Base-by-base conservation (phyloP, 2,797 vertebrate species). In the Siniperca scherzeri region DNA sequence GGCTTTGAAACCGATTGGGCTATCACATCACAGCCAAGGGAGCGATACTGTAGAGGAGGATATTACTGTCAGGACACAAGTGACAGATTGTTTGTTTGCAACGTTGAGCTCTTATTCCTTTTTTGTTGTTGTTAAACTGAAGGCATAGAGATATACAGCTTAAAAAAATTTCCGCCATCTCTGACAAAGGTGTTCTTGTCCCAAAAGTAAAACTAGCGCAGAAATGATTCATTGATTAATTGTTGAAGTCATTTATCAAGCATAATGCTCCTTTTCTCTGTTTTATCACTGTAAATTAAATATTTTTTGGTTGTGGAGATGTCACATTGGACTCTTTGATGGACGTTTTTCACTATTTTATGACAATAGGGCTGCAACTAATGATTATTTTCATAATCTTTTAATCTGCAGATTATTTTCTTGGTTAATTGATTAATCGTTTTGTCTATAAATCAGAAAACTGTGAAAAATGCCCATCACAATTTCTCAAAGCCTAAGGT, bases 41-140 rank as follows among this genome's bases (percentile, higher is more conserved):
- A 94, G 92, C 91, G 86, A 91, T 91, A 84, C 77, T 89, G 87
- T 88, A 87, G 92, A 88, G 88, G 88, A 92, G 91, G 89, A 94
- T 94, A 93, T 94, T 93, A 92, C 89, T 92, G 93, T 93, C 91
- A 91, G 87, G 78, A 80, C 76, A 65, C 84, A 52, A 84, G 83
- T 91, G 92, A 94, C 90, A 82, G 89, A 94, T 91, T 86, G 86
- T 70, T 81, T 72, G 88, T 80, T 74, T 90, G 81, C 76, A 68
- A 62, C 65, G 38, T 42, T 76, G 74, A 77, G 81, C 81, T 92
- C 90, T 87, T 85, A 74, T 74, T 85, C 80, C 64, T 80, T 64
- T 81, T 75, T 91, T 81, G 81, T 71, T 80, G 67, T 80, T 77
- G 69, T 84, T 81, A 79, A 82, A 90, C 78, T 82, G 80, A 88